Evolutionary conservation across 2,113 vertebrate species (phyloP), one percentile per base, ranked within the genome.

Genomic region (Petaurus breviceps): DNA sequence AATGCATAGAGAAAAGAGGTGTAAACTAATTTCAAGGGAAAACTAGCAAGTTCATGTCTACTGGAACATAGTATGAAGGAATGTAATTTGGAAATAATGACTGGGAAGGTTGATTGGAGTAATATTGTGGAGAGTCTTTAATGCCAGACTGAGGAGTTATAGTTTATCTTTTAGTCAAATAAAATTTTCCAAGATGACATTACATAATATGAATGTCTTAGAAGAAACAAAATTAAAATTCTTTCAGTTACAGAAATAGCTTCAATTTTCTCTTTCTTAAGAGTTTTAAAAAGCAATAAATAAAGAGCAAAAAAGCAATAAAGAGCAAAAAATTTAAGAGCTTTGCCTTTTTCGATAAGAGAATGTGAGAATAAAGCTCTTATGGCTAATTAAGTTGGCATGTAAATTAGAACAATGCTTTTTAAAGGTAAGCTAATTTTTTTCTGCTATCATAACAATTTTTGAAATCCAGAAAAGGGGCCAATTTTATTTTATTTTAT

Each of bases 401-500:
- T 96, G 55, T 84, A 96, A 97, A 91, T n/a, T 46, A 94, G 43
- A 97, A 91, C 8, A n/a, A 43, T 57, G 50, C 22, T 92, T 97
- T n/a, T 97, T 96, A 95, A 94, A 95, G 22, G 22, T 57, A 90
- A 0, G 46, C 24, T 89, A 89, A 89, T 96, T 19, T 53, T 23
- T 61, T 98, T 97, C 95, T 89, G 14, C 50, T 96, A 24, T 52
- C 54, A 90, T 94, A 43, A 93, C 50, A 25, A 97, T 92, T 96
- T 12, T 91, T 90, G 61, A 98, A 96, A 50, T 90, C 94, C 0
- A 84, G 49, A n/a, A 77, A 68, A 51, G 47, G 68, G 93, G 61
- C 43, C 43, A 89, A 57, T 97, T 96, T 94, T 90, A 0, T 49
- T 49, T 49, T 49, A 49, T 49, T 49, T 49, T 49, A 49, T 49